Percentiles rank a stretch among this genome's conserved stretches.
These are phyloP conservation scores for Anthonomus grandis DNA, from an alignment of 1,140 invertebrate species.

Conservation along the genomic window DNA sequence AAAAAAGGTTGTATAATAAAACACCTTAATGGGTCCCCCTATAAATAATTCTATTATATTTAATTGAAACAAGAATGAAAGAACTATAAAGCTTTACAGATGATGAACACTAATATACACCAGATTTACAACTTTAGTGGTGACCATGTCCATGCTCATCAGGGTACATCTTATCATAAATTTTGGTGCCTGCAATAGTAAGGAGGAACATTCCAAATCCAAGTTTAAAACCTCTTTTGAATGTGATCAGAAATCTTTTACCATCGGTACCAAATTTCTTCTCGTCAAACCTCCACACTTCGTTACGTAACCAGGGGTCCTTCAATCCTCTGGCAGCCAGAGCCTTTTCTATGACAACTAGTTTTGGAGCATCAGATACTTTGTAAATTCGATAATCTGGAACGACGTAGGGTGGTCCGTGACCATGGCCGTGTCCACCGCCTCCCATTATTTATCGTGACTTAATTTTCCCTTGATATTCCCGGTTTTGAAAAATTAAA, in stretches of 20 bases:
- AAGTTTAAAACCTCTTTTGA: constrained; percentile 59
- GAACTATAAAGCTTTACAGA: too few relatives aligned
- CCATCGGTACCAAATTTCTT: constrained; percentile 51
- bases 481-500: too few relatives aligned
- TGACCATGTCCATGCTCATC: constrained; percentile 52
- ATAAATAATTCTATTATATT: too few relatives aligned
- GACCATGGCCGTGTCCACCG: constrained; percentile 51
- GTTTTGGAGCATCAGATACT: constrained; percentile 63
- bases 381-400: constrained; percentile 71
- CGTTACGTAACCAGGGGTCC: constrained; percentile 83
- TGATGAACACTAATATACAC: too few relatives aligned
- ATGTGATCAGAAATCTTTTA: constrained; percentile 38
- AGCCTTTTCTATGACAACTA: constrained; percentile 58
- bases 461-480: too few relatives aligned
- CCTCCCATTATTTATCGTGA: too few relatives aligned
- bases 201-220: constrained; percentile 62
- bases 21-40: too few relatives aligned
- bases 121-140: too few relatives aligned
- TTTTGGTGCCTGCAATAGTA: constrained; percentile 56
- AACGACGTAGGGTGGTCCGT: constrained; percentile 53
- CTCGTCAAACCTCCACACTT: constrained; percentile 70
- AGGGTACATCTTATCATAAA: constrained; percentile 53
- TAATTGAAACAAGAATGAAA: too few relatives aligned
- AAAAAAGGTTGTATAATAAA: too few relatives aligned
- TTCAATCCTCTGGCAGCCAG: constrained; percentile 68